Percentiles rank a stretch among this genome's conserved stretches.
Evolutionary conservation across 1,140 invertebrate species (phyloP).

Genomic region (Pristionchus pacificus): DNA sequence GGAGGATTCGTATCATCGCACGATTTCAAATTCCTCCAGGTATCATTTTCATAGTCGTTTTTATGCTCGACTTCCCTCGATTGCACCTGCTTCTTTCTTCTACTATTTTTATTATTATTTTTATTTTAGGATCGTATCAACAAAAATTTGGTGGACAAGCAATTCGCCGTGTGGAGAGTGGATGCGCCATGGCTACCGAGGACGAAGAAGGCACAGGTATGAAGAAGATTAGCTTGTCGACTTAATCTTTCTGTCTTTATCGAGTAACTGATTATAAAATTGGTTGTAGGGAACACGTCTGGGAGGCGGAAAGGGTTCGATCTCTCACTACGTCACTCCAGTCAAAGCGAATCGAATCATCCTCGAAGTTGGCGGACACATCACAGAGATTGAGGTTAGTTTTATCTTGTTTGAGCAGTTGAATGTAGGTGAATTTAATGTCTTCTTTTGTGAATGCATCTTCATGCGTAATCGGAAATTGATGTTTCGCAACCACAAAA

Average conservation of each 20-base stretch:
- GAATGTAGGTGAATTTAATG: neutral
- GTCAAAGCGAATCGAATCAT: slow-evolving; percentile 85
- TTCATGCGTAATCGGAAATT: no score
- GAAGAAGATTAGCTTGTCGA: no score
- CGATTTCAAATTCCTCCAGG: slow-evolving; percentile 53
- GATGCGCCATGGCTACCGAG: slow-evolving; percentile 90
- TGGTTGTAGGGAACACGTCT: slow-evolving; percentile 71
- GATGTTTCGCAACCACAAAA: no score
- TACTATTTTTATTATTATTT: slow-evolving; percentile 10
- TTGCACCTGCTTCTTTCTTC: neutral
- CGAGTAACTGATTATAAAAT: neutral
- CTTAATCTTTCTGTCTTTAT: neutral
- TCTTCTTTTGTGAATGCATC: no score
- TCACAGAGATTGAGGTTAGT: slow-evolving; percentile 78
- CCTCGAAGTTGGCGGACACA: slow-evolving; percentile 84
- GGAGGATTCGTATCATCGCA: slow-evolving; percentile 46
- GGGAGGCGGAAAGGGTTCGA: slow-evolving; percentile 92
- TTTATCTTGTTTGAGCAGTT: neutral
- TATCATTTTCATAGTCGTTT: slow-evolving; percentile 33
- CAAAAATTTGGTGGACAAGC: slow-evolving; percentile 48
- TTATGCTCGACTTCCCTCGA: slow-evolving; percentile 8
- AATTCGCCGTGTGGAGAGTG: slow-evolving; percentile 85
- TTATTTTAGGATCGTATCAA: slow-evolving; percentile 49
- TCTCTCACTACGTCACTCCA: slow-evolving; percentile 90
- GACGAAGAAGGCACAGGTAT: slow-evolving; percentile 69